phyloP scores from a whole-genome alignment of 2,888 invertebrate genomes.

The Melanostoma mellinum region DNA sequence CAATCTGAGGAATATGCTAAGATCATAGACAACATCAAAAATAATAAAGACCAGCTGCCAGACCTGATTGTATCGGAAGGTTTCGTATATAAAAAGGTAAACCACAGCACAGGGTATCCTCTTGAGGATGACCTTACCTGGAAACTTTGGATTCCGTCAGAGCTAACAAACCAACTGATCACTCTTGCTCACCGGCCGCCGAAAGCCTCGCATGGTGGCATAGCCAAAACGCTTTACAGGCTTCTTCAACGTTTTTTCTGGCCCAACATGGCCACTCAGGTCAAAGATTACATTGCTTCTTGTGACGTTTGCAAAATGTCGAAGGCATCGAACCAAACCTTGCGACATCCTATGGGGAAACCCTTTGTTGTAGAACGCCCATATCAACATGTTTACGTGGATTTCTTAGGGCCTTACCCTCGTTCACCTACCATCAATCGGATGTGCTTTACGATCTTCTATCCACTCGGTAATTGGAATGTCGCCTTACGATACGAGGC shows the following conservation, averaged over 20 bases:
- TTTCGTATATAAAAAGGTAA: conserved; percentile 12
- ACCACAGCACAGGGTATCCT: conserved; percentile 14
- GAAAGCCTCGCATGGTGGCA: conserved; percentile 10
- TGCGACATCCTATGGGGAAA: conserved; percentile 7
- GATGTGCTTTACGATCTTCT: not conserved
- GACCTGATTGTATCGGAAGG: conserved; percentile 2
- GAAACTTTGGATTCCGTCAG: conserved; percentile 18
- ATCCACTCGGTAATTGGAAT: not conserved
- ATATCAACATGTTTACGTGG: conserved; percentile 2
- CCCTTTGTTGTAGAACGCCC: conserved; percentile 17
- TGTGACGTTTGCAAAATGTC: conserved; percentile 16
- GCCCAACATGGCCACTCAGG: conserved; percentile 25
- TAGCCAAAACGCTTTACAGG: not conserved
- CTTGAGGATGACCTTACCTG: conserved; percentile 8
- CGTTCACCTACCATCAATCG: not conserved
- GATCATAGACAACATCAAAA: conserved; percentile 3
- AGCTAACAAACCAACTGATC: conserved; percentile 3
- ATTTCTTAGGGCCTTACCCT: conserved; percentile 7
- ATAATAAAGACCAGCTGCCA: conserved; percentile 7
- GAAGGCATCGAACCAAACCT: not conserved
- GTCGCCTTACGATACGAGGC: conserved; percentile 13
- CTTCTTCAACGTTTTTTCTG: conserved; percentile 13
- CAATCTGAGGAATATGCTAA: conserved; percentile 6
- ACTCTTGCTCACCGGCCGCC: conserved; percentile 12
- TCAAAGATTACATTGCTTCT: not conserved